Conservation (phyloP, 2,888 invertebrate species). For the Operophtera brumata region DNA sequence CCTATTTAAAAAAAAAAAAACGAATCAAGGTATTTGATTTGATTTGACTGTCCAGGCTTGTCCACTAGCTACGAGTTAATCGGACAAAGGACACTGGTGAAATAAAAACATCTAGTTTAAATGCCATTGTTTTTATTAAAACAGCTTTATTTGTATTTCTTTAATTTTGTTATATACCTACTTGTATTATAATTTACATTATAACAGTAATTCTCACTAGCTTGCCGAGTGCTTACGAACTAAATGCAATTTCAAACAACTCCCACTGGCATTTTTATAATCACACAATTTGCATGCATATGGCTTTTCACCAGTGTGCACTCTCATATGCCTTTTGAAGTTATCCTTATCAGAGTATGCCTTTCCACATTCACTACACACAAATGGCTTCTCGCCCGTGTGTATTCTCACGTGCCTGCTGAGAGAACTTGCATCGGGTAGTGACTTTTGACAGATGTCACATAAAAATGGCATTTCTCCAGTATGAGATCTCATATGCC, state of each 20-base stretch:
- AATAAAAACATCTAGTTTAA: too few relatives aligned
- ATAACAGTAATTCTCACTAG: background rate
- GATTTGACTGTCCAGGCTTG: too few relatives aligned
- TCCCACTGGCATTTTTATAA: slow-evolving; percentile 2
- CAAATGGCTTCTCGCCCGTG: slow-evolving; percentile 5
- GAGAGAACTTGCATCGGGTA: background rate
- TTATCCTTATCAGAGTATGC: slow-evolving; percentile 49
- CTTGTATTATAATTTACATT: too few relatives aligned
- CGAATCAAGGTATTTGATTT: too few relatives aligned
- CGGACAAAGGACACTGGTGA: too few relatives aligned
- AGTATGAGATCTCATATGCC: background rate
- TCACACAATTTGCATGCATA: slow-evolving; percentile 10
- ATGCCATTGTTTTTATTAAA: too few relatives aligned
- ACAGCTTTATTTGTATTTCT: too few relatives aligned
- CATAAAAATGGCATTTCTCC: slow-evolving; percentile 1
- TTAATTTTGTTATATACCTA: too few relatives aligned
- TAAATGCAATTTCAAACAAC: slow-evolving; percentile 2
- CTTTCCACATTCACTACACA: slow-evolving; percentile 52
- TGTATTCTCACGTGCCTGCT: slow-evolving; percentile 11
- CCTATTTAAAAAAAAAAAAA: too few relatives aligned
- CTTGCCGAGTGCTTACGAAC: background rate
- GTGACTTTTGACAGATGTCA: slow-evolving; percentile 4
- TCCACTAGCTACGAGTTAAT: too few relatives aligned
- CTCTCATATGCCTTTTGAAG: slow-evolving; percentile 4
- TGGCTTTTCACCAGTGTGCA: slow-evolving; percentile 6